Evolutionary conservation across 2,797 vertebrate species (phyloP).

Genomic region (Lepus oiostolus): DNA sequence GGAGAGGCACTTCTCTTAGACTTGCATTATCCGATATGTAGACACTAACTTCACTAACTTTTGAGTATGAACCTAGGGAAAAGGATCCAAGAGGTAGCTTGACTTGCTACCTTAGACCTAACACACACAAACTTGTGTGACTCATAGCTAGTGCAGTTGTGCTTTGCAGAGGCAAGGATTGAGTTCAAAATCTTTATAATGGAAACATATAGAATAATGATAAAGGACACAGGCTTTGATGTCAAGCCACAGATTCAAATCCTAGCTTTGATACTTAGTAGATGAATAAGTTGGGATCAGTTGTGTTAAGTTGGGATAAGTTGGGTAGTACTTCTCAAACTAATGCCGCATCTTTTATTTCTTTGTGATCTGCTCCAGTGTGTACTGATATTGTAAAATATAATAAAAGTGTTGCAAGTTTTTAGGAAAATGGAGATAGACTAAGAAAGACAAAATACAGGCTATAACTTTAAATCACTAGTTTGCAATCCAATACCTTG

Average conservation of each 20-base stretch:
- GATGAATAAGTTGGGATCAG: not conserved
- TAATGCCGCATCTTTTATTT: not conserved
- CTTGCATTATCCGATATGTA: not conserved
- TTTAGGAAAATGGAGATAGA: constrained; percentile 1
- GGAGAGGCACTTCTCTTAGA: too few species aligned
- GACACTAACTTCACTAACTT: constrained; percentile 11
- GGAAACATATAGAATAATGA: not conserved
- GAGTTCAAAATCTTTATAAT: constrained; percentile 44
- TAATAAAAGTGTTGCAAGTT: not conserved
- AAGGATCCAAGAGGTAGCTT: not conserved
- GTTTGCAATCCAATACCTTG: not conserved
- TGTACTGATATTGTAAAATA: not conserved
- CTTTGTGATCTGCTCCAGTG: not conserved
- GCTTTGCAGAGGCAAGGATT: not conserved
- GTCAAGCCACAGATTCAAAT: not conserved
- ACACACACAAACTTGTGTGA: constrained; percentile 7
- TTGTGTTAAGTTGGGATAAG: not conserved
- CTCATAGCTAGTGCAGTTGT: not conserved
- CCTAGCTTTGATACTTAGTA: not conserved
- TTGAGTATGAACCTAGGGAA: not conserved
- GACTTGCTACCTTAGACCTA: not conserved
- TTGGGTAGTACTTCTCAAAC: not conserved
- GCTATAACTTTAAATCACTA: not conserved
- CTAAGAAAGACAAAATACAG: constrained; percentile 5
- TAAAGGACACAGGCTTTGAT: constrained; percentile 21